Conservation (phyloP, 2,797 vertebrate species). For the Capromys pilorides region DNA sequence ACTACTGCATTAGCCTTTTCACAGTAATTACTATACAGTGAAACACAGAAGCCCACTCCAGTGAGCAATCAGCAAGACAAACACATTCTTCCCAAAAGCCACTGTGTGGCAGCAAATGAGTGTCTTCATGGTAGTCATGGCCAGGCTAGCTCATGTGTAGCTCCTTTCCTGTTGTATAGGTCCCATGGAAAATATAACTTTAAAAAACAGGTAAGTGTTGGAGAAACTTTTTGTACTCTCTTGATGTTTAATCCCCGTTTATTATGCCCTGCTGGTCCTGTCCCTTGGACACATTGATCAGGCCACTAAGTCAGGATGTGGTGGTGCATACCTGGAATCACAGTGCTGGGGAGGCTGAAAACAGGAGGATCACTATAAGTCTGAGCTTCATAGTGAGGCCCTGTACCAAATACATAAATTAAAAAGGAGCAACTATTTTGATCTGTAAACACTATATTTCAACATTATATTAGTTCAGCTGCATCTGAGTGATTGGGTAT, state of each 20-base stretch:
- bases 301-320: no score
- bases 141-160: background rate
- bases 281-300: no score
- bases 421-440: background rate
- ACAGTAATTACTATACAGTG: background rate
- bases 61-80: background rate
- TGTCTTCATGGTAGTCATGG: background rate
- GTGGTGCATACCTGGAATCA: no score
- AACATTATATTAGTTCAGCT: background rate
- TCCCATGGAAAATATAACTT: background rate
- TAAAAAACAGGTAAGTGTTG: background rate
- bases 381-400: no score
- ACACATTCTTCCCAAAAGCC: background rate
- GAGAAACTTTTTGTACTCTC: background rate
- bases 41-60: background rate
- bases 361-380: no score
- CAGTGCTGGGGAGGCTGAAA: no score
- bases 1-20: background rate
- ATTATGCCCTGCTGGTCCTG: no score
- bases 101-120: background rate
- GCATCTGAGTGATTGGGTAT: background rate
- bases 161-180: background rate
- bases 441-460: background rate
- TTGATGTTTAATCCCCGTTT: no score
- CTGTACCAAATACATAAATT: no score